Percentiles rank a stretch among this genome's conserved stretches.
Evolutionary conservation across 2,113 vertebrate species (phyloP).

Genomic region (Cheilinus undulatus): DNA sequence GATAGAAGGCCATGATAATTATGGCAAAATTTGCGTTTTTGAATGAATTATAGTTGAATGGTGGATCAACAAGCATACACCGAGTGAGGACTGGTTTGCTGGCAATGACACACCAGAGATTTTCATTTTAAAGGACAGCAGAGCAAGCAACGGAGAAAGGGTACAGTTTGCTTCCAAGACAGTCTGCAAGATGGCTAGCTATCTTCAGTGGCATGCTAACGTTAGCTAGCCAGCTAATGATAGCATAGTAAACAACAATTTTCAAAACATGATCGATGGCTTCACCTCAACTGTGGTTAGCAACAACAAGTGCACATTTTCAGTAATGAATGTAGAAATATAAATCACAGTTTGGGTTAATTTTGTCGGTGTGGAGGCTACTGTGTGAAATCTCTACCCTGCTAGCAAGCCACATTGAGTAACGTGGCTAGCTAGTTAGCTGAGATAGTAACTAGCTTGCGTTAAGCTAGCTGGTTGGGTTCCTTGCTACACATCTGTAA

Average conservation of each 20-base stretch:
- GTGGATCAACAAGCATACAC: slow-evolving; percentile 78
- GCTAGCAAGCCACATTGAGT: slow-evolving; percentile 73
- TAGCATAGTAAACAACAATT: slow-evolving; percentile 76
- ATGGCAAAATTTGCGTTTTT: slow-evolving; percentile 84
- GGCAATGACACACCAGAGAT: slow-evolving; percentile 80
- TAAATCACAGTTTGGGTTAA: slow-evolving; percentile 21
- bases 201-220: slow-evolving; percentile 75
- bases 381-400: slow-evolving; percentile 47
- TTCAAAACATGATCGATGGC: slow-evolving; percentile 49
- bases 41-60: slow-evolving; percentile 83
- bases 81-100: slow-evolving; percentile 78
- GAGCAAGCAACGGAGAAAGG: slow-evolving; percentile 81
- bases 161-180: slow-evolving; percentile 81
- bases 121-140: slow-evolving; percentile 79
- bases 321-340: slow-evolving; percentile 15
- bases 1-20: slow-evolving; percentile 83
- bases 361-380: slow-evolving; percentile 29
- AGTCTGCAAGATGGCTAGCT: slow-evolving; percentile 79
- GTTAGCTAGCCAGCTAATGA: slow-evolving; percentile 73
- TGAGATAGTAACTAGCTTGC: slow-evolving; percentile 57
- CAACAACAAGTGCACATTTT: slow-evolving; percentile 28
- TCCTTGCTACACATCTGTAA: slow-evolving; percentile 82
- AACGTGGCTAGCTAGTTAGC: slow-evolving; percentile 78
- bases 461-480: slow-evolving; percentile 63
- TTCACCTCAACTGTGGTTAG: slow-evolving; percentile 39